These are phyloP conservation scores for Pterocles orientalis DNA, from an alignment of 2,113 vertebrate species.

Conservation along the genomic window DNA sequence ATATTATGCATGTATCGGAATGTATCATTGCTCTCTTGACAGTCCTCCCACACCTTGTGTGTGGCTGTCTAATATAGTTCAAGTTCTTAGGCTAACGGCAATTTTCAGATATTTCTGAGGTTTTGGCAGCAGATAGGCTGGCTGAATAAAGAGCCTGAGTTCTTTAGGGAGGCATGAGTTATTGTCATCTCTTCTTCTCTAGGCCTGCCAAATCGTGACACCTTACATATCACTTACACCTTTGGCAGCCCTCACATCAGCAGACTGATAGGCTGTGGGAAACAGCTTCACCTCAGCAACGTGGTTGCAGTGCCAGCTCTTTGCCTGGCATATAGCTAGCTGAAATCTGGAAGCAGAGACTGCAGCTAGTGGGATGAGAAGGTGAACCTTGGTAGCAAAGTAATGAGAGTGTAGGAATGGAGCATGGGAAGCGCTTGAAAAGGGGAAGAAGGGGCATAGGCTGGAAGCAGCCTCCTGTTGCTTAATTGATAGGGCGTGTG, in stretches of 20 bases:
- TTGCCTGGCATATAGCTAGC: neutral
- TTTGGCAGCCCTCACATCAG: conserved; percentile 2
- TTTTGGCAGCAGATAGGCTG: neutral
- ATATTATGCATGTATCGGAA: neutral
- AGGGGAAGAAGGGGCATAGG: neutral
- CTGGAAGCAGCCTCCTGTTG: neutral
- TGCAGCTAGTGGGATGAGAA: neutral
- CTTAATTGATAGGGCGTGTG: neutral
- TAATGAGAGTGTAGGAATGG: neutral
- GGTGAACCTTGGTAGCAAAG: neutral
- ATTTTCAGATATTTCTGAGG: neutral
- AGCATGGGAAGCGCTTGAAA: neutral
- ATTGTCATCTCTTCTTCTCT: neutral
- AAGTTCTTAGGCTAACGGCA: neutral
- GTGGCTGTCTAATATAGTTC: neutral
- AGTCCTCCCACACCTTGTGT: neutral
- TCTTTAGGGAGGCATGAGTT: neutral
- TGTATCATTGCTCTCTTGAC: neutral
- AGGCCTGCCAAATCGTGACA: neutral
- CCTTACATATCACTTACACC: neutral
- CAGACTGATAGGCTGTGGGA: neutral
- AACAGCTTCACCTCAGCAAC: neutral
- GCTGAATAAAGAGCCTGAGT: neutral
- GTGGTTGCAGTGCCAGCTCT: neutral
- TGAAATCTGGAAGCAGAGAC: neutral